Evolutionary conservation across 2,888 invertebrate species (phyloP).

Genomic region (Thysanoteuthis rhombus): DNA sequence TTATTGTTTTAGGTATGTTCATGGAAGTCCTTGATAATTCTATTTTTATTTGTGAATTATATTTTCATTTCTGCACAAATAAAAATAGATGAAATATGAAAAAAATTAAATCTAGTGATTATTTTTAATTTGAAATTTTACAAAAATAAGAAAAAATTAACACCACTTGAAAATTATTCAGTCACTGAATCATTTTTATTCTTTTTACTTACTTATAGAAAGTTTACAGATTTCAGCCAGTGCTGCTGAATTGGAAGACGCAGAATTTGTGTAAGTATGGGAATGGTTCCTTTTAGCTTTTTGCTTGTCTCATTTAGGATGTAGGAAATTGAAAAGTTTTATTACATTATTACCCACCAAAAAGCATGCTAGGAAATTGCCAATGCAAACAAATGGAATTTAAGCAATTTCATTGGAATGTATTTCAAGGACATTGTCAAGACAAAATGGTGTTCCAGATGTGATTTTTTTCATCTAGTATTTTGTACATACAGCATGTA

Average conservation of each 20-base stretch:
- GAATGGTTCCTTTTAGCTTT: neutral
- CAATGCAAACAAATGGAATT: too few relatives aligned
- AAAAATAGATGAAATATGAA: too few relatives aligned
- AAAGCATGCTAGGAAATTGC: too few relatives aligned
- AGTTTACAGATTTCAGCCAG: constrained; percentile 50
- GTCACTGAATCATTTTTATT: constrained; percentile 1
- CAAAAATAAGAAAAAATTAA: neutral
- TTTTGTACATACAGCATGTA: too few relatives aligned
- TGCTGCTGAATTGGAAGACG: constrained; percentile 45
- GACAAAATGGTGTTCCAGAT: too few relatives aligned
- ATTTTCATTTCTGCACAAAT: neutral
- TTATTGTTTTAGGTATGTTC: neutral
- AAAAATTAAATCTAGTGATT: too few relatives aligned
- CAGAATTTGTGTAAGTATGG: constrained; percentile 50
- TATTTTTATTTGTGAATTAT: neutral
- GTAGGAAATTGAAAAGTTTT: too few relatives aligned
- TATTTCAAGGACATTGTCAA: too few relatives aligned
- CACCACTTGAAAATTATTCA: neutral
- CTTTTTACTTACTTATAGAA: constrained; percentile 46
- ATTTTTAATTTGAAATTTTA: too few relatives aligned
- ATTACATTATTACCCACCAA: too few relatives aligned
- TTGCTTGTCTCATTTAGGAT: neutral
- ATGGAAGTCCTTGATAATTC: neutral
- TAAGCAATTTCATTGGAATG: too few relatives aligned
- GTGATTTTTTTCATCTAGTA: too few relatives aligned